Evolutionary conservation across 1,140 invertebrate genomes (phyloP).

Genomic region (Pygmarrhopalites habei): DNA sequence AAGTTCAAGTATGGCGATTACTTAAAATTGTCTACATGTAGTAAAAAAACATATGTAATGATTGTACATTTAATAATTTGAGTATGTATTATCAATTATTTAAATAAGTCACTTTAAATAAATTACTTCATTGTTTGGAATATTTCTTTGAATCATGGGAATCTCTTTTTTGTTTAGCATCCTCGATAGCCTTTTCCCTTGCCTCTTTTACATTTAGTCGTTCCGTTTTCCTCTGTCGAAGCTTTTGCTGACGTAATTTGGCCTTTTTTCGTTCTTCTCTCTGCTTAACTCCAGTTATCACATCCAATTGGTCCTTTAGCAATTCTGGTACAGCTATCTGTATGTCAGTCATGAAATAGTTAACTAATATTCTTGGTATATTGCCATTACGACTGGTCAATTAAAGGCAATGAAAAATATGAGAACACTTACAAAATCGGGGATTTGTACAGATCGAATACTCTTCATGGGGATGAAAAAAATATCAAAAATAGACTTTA

Average conservation of each 20-base stretch:
- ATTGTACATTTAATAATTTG: too few relatives aligned
- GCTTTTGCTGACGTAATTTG: slow-evolving; percentile 1
- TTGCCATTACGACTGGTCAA: background rate
- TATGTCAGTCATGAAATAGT: background rate
- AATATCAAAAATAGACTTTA: slow-evolving; percentile 18
- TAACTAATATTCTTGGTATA: background rate
- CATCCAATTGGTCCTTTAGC: slow-evolving; percentile 16
- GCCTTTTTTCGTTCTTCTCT: slow-evolving; percentile 17
- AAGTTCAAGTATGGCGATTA: too few relatives aligned
- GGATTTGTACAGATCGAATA: slow-evolving; percentile 23
- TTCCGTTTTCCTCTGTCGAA: background rate
- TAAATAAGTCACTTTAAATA: too few relatives aligned
- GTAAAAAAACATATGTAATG: too few relatives aligned
- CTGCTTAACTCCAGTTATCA: slow-evolving; percentile 23
- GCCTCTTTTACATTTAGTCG: background rate
- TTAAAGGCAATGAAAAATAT: background rate
- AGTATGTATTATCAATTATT: too few relatives aligned
- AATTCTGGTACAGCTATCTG: slow-evolving; percentile 13
- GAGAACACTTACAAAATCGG: slow-evolving; percentile 21
- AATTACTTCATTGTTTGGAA: too few relatives aligned
- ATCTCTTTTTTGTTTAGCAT: too few relatives aligned
- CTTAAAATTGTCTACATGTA: too few relatives aligned
- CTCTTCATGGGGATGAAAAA: slow-evolving; percentile 28
- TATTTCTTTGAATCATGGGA: too few relatives aligned
- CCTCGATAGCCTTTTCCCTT: too few relatives aligned